Evolutionary conservation across 2,888 invertebrate species (phyloP).

Genomic region (Timandra comae): DNA sequence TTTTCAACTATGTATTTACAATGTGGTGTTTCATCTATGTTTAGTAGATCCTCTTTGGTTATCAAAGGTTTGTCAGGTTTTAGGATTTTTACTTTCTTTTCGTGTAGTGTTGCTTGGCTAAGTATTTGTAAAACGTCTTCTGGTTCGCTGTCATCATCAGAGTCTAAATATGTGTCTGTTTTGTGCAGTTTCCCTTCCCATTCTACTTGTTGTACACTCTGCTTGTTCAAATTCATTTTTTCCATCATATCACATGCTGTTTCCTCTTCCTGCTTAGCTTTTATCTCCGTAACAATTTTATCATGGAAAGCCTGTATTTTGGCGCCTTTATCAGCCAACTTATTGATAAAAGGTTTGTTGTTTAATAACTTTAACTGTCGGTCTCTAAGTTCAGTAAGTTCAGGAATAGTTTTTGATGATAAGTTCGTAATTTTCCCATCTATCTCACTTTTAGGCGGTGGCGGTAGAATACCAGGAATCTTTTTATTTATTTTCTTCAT

Average conservation of each 20-base stretch:
- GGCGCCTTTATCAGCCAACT: constrained; percentile 77
- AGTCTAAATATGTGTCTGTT: constrained; percentile 53
- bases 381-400: constrained; percentile 71
- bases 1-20: constrained; percentile 73
- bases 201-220: constrained; percentile 73
- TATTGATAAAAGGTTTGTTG: constrained; percentile 70
- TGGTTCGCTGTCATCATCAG: constrained; percentile 78
- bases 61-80: constrained; percentile 64
- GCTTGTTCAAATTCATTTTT: constrained; percentile 67
- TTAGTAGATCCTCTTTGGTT: constrained; percentile 67
- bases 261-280: constrained; percentile 66
- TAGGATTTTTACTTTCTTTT: constrained; percentile 65
- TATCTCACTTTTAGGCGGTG: constrained; percentile 61
- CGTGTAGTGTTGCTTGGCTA: constrained; percentile 69
- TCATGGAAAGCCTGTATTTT: constrained; percentile 69
- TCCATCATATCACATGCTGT: constrained; percentile 67
- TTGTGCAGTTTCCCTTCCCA: constrained; percentile 71
- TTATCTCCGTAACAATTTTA: constrained; percentile 66
- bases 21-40: constrained; percentile 66
- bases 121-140: constrained; percentile 77
- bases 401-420: constrained; percentile 55
- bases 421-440: constrained; percentile 75
- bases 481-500: constrained; percentile 57
- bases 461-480: constrained; percentile 66
- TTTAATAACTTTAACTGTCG: constrained; percentile 75